Evolutionary conservation across 2,113 vertebrate genomes (phyloP), one percentile per base, ranked within the genome.

Genomic region (Furnarius figulus): DNA sequence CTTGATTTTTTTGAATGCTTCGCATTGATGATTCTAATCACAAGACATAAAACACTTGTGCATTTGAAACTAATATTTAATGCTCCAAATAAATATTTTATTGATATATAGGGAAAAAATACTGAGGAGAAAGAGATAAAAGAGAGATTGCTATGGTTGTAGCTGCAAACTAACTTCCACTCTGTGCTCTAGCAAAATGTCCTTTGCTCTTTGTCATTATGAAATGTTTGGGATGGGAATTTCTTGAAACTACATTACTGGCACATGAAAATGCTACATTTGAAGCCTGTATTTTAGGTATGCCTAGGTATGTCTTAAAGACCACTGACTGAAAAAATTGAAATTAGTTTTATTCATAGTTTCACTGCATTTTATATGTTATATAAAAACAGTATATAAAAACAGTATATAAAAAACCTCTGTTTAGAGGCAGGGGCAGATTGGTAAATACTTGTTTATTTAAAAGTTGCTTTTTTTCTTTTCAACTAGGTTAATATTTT

Each of bases 401-500:
- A n/a, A n/a, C n/a, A n/a, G n/a, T 63, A 14, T 6, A 3, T 37
- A 44, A 30, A 1, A 40, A 23, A 47, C 20, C 25, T 62, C 10
- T 35, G 56, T 61, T 20, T 59, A 35, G 55, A 79, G 28, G 8
- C 18, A 44, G n/a, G 9, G 6, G 7, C 28, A 66, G 46, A 22
- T 46, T 27, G 47, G 7, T 82, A 47, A 74, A 53, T 78, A 15
- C 11, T 83, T 62, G 25, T 75, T 50, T 84, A 46, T 75, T 92
- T 65, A 78, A 58, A 82, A 71, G 21, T 72, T 30, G 59, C 1
- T 21, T 58, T 97, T 55, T 90, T 58, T 90, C 92, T 31, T 87
- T 94, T 79, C 52, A 73, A 93, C 96, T 82, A 99, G 99, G 99
- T 99, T 94, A 99, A 99, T 98, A 99, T 99, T 97, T 99, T 99